Base-by-base conservation (phyloP, 2,113 vertebrate genomes). In the Leucopsar rothschildi region DNA sequence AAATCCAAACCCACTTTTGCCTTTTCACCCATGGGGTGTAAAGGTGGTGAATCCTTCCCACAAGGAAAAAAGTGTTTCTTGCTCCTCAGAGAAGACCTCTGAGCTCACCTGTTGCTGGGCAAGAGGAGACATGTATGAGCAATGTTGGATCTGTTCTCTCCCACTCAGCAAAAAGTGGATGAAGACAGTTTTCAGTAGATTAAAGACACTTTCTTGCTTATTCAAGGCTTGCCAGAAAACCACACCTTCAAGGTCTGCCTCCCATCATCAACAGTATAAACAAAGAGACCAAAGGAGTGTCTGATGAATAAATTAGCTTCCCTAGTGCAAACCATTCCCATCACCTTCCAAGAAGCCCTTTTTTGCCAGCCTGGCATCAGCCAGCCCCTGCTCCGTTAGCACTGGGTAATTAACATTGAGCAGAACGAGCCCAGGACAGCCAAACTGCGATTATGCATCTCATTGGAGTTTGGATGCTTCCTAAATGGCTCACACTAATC, bases 381-480 rank as follows among this genome's bases (percentile, higher is more conserved):
- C 12, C 1, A 86, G 42, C 42, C 42, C 70, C 29, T 0, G 1
- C 56, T 92, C 66, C 1, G 0, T 60, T 75, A 85, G 52, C 12
- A 0, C 2, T 66, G 47, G 5, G 6, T 82, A 85, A 96, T 93
- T 91, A 94, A 71, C 84, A 80, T 29, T 8, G 6, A 85, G 52
- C 40, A 52, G 52, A 92, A 63, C 0, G 0, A 93, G 77, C 49
- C 57, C 80, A 44, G 60, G 65, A 93, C 93, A 93, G 72, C 72
- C 88, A 90, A 88, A 47, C 13, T 4, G n/a, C 1, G 6, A 92
- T 90, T 83, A 90, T 0, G 9, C 80, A 95, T 94, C 86, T 81
- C 61, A 6, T 10, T 75, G 80, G 76, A 78, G 76, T 71, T 60
- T 81, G 83, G 92, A 92, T 50, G 42, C 76, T 86, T 77, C 84